Evolutionary conservation across 1,140 invertebrate genomes (phyloP).

Genomic region (Dinothrombium tinctorium): DNA sequence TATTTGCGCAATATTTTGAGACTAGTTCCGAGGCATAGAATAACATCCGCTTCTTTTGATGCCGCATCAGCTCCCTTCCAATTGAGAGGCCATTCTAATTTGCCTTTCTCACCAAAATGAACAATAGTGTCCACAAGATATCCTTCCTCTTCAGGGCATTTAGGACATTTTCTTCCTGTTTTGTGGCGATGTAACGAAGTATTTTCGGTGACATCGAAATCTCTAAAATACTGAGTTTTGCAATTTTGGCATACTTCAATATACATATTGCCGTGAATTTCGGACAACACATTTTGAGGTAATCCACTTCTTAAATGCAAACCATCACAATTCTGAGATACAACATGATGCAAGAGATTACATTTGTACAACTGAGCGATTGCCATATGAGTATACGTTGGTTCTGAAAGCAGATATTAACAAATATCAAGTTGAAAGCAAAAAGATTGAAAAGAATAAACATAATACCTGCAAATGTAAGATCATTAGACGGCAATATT

Average conservation of each 20-base stretch:
- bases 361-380: slow-evolving; percentile 31
- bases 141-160: slow-evolving; percentile 32
- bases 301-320: slow-evolving; percentile 74
- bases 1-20: slow-evolving; percentile 49
- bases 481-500: slow-evolving; percentile 33
- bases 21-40: slow-evolving; percentile 66
- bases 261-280: slow-evolving; percentile 97
- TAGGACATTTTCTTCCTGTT: slow-evolving; percentile 59
- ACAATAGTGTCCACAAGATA: slow-evolving; percentile 51
- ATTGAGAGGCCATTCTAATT: slow-evolving; percentile 61
- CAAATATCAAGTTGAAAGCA: too few species aligned
- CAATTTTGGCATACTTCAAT: slow-evolving; percentile 64
- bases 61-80: slow-evolving; percentile 67
- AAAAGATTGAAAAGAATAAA: slow-evolving; percentile 10
- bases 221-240: slow-evolving; percentile 55
- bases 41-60: slow-evolving; percentile 61
- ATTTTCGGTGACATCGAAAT: slow-evolving; percentile 81
- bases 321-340: slow-evolving; percentile 96
- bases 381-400: slow-evolving; percentile 82
- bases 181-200: slow-evolving; percentile 65
- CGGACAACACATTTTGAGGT: slow-evolving; percentile 48
- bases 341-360: slow-evolving; percentile 54
- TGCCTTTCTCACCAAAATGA: slow-evolving; percentile 79
- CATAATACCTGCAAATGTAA: slow-evolving; percentile 7
- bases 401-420: slow-evolving; percentile 69